Evolutionary conservation across 2,797 vertebrate species (phyloP).

Genomic region (Buphagus erythrorhynchus): DNA sequence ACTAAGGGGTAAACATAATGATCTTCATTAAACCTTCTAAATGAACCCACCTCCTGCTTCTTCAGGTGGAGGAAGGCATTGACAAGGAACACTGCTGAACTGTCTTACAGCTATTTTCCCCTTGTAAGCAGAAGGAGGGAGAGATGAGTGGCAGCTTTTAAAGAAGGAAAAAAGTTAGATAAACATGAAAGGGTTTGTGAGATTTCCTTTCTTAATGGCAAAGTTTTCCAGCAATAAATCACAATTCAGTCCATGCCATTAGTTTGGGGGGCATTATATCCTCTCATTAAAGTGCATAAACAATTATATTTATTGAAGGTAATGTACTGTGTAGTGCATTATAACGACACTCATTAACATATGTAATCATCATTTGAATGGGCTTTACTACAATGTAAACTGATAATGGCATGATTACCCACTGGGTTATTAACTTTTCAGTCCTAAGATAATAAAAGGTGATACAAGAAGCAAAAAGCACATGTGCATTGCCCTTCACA

Average conservation of each 20-base stretch:
- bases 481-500: constrained; percentile 59
- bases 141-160: constrained; percentile 77
- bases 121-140: constrained; percentile 69
- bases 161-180: constrained; percentile 72
- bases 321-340: constrained; percentile 94
- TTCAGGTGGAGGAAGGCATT: constrained; percentile 77
- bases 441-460: constrained; percentile 85
- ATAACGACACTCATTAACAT: constrained; percentile 92
- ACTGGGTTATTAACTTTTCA: constrained; percentile 86
- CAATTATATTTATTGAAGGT: constrained; percentile 92
- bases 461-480: constrained; percentile 77
- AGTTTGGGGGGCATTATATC: constrained; percentile 90
- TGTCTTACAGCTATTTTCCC: constrained; percentile 73
- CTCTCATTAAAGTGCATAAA: constrained; percentile 93
- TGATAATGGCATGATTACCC: constrained; percentile 85
- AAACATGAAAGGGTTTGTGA: constrained; percentile 77
- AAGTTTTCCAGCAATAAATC: constrained; percentile 85
- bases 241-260: constrained; percentile 93
- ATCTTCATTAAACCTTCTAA: constrained; percentile 82
- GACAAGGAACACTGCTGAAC: constrained; percentile 69
- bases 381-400: constrained; percentile 85
- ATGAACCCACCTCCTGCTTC: constrained; percentile 81
- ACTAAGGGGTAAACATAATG: constrained; percentile 82
- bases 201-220: constrained; percentile 79
- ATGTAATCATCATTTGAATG: constrained; percentile 86